Evolutionary conservation across 92 coral and sea anemone genomes (phyloP).

Genomic region (Phymanthus crucifer): DNA sequence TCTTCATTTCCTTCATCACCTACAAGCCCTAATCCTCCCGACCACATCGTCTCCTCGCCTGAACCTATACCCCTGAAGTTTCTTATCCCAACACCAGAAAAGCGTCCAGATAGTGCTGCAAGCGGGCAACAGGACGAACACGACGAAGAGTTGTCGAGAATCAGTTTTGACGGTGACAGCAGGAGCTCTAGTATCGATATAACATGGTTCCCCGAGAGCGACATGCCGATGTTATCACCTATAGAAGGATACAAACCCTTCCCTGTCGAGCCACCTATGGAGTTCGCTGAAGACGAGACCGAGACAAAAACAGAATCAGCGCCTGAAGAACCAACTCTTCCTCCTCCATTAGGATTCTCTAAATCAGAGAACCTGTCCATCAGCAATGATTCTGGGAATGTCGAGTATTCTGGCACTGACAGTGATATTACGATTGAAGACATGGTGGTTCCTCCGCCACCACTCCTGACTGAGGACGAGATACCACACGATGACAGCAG

Average conservation of each 20-base stretch:
- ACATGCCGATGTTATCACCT: neutral
- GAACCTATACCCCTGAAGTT: slow-evolving; percentile 40
- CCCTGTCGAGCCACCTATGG: neutral
- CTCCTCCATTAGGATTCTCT: slow-evolving; percentile 29
- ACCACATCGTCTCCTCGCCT: slow-evolving; percentile 3
- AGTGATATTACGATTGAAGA: slow-evolving; percentile 11
- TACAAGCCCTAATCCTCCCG: neutral
- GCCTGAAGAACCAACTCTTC: neutral
- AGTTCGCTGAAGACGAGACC: neutral
- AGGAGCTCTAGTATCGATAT: slow-evolving; percentile 48
- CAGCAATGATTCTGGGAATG: slow-evolving; percentile 4
- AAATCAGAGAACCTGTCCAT: slow-evolving; percentile 5
- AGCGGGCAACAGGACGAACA: slow-evolving; percentile 17
- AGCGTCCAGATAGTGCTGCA: neutral
- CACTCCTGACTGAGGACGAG: slow-evolving; percentile 25
- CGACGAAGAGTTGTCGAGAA: slow-evolving; percentile 21
- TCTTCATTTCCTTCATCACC: slow-evolving; percentile 2
- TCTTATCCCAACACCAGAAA: slow-evolving; percentile 36
- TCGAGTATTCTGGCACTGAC: neutral
- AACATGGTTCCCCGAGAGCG: slow-evolving; percentile 11
- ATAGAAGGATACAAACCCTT: slow-evolving; percentile 22
- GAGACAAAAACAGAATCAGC: neutral
- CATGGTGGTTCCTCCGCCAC: slow-evolving; percentile 43
- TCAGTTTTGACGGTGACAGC: slow-evolving; percentile 39
- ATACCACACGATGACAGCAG: neutral